Conservation (phyloP, 1,140 invertebrate genomes). For the Drosophila busckii region DNA sequence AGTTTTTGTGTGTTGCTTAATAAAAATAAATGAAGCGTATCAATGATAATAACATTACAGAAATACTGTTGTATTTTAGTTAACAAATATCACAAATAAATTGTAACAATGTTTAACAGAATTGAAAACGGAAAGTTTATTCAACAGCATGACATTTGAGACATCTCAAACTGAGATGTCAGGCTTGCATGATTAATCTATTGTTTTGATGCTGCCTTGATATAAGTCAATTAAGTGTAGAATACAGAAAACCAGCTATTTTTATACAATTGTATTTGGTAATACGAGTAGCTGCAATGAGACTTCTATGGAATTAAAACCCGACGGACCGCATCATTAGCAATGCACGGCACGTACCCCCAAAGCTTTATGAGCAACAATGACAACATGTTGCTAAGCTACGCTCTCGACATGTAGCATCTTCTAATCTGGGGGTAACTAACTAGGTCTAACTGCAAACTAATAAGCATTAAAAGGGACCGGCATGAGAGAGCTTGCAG, state of each 20-base stretch:
- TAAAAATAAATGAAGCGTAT: slow-evolving; percentile 18
- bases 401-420: slow-evolving; percentile 3
- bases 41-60: slow-evolving; percentile 29
- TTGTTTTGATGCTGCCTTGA: slow-evolving; percentile 36
- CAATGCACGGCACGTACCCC: slow-evolving; percentile 50
- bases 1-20: slow-evolving; percentile 40
- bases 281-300: slow-evolving; percentile 16
- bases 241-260: slow-evolving; percentile 14
- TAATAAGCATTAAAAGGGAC: slow-evolving; percentile 58
- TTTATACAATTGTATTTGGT: slow-evolving; percentile 32
- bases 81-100: slow-evolving; percentile 65
- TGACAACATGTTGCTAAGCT: slow-evolving; percentile 18
- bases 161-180: no score
- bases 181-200: slow-evolving; percentile 40
- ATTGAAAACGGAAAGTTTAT: no score
- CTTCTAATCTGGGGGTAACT: slow-evolving; percentile 9
- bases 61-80: slow-evolving; percentile 60
- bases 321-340: slow-evolving; percentile 54
- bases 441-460: slow-evolving; percentile 39
- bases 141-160: no score
- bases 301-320: slow-evolving; percentile 60
- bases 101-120: slow-evolving; percentile 56
- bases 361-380: slow-evolving; percentile 10
- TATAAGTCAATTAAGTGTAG: slow-evolving; percentile 40
- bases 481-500: slow-evolving; percentile 27